A percentile compares a stretch with the other conserved stretches of the same genome.
These are phyloP conservation scores for Parapristionchus giblindavisi DNA, from an alignment of 2,888 invertebrate species.

Conservation along the genomic window DNA sequence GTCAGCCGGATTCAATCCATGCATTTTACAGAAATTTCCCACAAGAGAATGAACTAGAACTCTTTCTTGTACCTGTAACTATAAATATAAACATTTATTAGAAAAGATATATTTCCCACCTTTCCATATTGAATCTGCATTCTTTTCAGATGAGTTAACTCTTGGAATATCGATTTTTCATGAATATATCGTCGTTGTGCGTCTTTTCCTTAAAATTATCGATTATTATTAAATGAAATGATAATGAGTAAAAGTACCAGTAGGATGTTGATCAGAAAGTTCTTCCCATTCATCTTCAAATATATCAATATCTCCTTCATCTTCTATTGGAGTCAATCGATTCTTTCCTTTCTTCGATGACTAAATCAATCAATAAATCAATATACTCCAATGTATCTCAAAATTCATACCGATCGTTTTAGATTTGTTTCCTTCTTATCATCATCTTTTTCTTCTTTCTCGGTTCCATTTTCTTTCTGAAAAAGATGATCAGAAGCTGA, in stretches of 20 bases:
- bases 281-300: conserved; percentile 42
- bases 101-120: conserved; percentile 38
- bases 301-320: conserved; percentile 40
- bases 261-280: conserved; percentile 30
- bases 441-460: not conserved
- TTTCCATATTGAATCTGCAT: conserved; percentile 86
- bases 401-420: not conserved
- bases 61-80: conserved; percentile 61
- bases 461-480: conserved; percentile 8
- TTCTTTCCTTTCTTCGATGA: conserved; percentile 2
- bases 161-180: conserved; percentile 77
- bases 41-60: conserved; percentile 66
- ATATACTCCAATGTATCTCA: not conserved
- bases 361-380: not conserved
- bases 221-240: not conserved
- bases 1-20: conserved; percentile 58
- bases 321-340: conserved; percentile 24
- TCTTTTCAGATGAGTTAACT: conserved; percentile 87
- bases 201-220: conserved; percentile 24
- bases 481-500: not conserved
- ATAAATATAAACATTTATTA: not conserved
- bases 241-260: conserved; percentile 17
- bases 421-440: not conserved
- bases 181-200: conserved; percentile 54
- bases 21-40: conserved; percentile 67